Base-by-base conservation (phyloP, 1,140 invertebrate species). In the Pararge aegeria region DNA sequence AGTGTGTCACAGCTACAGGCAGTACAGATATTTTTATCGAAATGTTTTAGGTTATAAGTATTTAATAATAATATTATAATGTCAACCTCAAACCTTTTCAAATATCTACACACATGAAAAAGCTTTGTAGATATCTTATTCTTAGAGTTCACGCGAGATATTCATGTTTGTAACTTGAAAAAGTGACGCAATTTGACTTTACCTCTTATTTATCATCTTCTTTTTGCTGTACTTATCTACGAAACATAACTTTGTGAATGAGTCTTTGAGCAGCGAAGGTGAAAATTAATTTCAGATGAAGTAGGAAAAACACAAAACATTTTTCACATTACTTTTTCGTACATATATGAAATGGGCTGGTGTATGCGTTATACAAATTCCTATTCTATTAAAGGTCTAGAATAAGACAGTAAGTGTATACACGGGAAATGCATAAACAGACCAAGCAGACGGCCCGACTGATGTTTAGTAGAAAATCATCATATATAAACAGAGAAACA, bases 131-230 rank as follows among this genome's bases (percentile, higher is more conserved):
- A 50, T 29, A 42, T 42, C 6, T 15, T 29, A 27, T 50, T 29
- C 21, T 27, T 15, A 15, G 27, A 24, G 21, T 29, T 29, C 12
- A 12, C 48, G n/a, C 6, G 29, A 29, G 27, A 24, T 50, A 50
- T 50, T 50, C 24, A 29, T 21, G 42, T 46, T 19, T 50, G 48
- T 50, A 29, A 50, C 48, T 9, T 29, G 21, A 29, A 50, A 46
- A 50, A 50, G 27, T 50, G 48, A 15, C 48, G 24, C 21, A 12
- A 46, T 46, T 46, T 46, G n/a, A 50, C 7, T 50, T 15, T 27
- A 13, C 13, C 21, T 50, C 27, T 4, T 29, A 27, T 27, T 27
- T 48, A 27, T 27, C 19, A 21, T 29, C 21, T 7, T 16, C 20
- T 21, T 20, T 50, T 29, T 29, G 38, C 6, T 5, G 3, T 10